These are phyloP conservation scores for Panzeria rudis DNA, from an alignment of 2,888 invertebrate genomes.

Conservation along the genomic window DNA sequence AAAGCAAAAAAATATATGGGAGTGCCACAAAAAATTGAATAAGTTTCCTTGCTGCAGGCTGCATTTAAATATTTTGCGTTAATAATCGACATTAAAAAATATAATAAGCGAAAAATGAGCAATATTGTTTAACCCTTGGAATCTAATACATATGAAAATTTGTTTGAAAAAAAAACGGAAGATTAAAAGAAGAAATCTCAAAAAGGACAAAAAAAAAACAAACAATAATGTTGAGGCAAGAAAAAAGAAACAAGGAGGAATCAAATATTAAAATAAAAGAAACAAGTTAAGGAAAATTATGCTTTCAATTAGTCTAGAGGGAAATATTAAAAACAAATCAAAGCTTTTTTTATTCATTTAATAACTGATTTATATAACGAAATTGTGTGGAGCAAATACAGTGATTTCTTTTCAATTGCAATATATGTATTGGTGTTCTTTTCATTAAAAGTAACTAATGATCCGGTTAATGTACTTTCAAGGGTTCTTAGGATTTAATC, in stretches of 20 bases:
- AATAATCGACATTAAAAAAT: slow-evolving; percentile 71
- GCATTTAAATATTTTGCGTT: slow-evolving; percentile 66
- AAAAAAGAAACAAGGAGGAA: background rate
- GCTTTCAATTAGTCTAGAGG: slow-evolving; percentile 11
- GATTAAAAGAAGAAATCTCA: background rate
- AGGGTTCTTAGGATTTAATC: no score
- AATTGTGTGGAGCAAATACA: background rate
- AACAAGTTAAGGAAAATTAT: background rate
- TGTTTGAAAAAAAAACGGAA: background rate
- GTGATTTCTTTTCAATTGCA: background rate
- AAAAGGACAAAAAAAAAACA: slow-evolving; percentile 1
- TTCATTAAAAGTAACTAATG: no score
- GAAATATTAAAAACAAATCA: slow-evolving; percentile 20
- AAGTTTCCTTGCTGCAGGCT: slow-evolving; percentile 65
- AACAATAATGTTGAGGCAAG: background rate
- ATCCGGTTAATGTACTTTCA: no score
- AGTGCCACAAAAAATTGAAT: slow-evolving; percentile 62
- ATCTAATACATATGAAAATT: slow-evolving; percentile 43
- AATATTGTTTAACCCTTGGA: slow-evolving; percentile 66
- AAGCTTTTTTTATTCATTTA: background rate
- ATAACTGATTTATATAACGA: background rate
- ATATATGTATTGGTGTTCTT: no score
- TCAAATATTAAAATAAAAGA: slow-evolving; percentile 34
- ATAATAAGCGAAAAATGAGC: slow-evolving; percentile 63
- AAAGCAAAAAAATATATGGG: slow-evolving; percentile 35